phyloP scores from a whole-genome alignment of 2,797 vertebrate species.

The Epinephelus awoara region DNA sequence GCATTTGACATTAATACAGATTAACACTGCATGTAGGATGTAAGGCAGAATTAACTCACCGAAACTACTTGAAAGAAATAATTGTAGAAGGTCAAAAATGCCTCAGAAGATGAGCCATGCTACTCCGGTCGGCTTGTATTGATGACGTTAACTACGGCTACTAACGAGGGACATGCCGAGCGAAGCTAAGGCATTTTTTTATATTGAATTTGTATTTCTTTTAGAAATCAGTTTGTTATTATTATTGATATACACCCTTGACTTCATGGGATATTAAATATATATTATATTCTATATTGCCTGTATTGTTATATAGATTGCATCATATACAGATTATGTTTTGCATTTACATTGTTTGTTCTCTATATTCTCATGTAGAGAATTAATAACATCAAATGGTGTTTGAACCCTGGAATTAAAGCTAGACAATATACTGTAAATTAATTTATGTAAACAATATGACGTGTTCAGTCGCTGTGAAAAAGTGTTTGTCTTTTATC shows the following conservation, averaged over 20 bases:
- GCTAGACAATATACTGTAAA: background rate
- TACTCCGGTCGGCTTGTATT: slow-evolving; percentile 56
- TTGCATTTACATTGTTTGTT: background rate
- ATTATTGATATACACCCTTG: background rate
- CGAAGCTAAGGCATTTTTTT: background rate
- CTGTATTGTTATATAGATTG: background rate
- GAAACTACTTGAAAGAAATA: background rate
- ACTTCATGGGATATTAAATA: background rate
- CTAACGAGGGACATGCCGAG: slow-evolving; percentile 1
- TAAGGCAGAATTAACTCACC: slow-evolving; percentile 35
- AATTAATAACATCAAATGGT: background rate
- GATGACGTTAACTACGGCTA: slow-evolving; percentile 77
- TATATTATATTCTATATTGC: background rate
- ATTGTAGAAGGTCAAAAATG: slow-evolving; percentile 73
- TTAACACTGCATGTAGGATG: rapidly evolving
- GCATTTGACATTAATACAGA: background rate
- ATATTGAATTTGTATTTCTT: background rate
- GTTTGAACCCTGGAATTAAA: background rate
- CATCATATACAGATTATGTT: background rate
- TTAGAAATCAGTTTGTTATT: background rate
- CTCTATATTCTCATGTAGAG: background rate
- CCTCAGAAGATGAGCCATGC: slow-evolving; percentile 60
- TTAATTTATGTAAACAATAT: background rate
- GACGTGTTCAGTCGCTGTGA: background rate
- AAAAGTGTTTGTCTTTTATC: background rate